A percentile compares a stretch with the other conserved stretches of the same genome.
Conservation (phyloP, 2,888 invertebrate genomes). For the Mermis nigrescens region DNA sequence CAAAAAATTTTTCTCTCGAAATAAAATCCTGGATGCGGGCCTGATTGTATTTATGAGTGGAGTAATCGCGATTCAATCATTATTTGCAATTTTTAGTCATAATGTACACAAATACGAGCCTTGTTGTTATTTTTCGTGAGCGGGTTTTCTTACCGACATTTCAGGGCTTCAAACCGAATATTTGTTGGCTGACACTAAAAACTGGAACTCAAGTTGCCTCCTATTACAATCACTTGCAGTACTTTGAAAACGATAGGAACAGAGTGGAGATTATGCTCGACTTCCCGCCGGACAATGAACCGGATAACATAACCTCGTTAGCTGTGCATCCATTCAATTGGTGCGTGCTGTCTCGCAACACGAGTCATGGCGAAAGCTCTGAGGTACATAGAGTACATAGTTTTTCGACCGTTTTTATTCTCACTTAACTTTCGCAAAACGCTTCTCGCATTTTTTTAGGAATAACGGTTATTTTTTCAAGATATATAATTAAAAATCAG, state of each 20-base stretch:
- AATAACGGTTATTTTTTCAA: too few relatives aligned
- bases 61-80: too few relatives aligned
- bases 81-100: too few relatives aligned
- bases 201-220: conserved; percentile 34
- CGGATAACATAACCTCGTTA: conserved; percentile 70
- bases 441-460: too few relatives aligned
- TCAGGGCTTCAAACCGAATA: conserved; percentile 50
- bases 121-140: not conserved
- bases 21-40: too few relatives aligned
- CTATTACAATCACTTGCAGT: conserved; percentile 35
- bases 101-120: not conserved
- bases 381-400: conserved; percentile 45
- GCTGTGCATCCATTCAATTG: conserved; percentile 75
- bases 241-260: conserved; percentile 61
- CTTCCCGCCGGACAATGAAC: conserved; percentile 64
- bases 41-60: too few relatives aligned
- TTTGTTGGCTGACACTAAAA: conserved; percentile 70
- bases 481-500: too few relatives aligned
- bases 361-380: conserved; percentile 60
- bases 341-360: conserved; percentile 68
- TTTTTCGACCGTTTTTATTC: too few relatives aligned
- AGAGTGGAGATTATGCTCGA: conserved; percentile 73
- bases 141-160: conserved; percentile 10
- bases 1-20: too few relatives aligned
- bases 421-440: too few relatives aligned